Evolutionary conservation across 2,797 vertebrate genomes (phyloP).

Genomic region (Amazona ochrocephala): DNA sequence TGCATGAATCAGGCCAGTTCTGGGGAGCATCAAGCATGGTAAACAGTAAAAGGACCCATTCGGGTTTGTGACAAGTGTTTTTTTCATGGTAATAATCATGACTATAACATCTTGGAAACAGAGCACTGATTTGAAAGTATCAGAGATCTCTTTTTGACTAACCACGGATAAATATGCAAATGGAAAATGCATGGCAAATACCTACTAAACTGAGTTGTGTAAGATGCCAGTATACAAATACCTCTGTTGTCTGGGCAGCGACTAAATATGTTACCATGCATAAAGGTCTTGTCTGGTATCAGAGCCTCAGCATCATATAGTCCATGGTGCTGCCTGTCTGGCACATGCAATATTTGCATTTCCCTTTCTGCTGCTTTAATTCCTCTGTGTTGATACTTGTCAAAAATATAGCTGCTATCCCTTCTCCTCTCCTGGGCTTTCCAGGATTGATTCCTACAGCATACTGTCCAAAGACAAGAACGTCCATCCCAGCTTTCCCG

Average conservation of each 20-base stretch:
- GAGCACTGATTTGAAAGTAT: background rate
- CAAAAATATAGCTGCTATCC: background rate
- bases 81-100: background rate
- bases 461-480: background rate
- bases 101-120: background rate
- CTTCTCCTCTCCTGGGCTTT: background rate
- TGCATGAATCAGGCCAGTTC: background rate
- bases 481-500: background rate
- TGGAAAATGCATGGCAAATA: background rate
- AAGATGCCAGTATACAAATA: background rate
- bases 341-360: background rate
- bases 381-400: background rate
- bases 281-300: background rate
- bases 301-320: background rate
- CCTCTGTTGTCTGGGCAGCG: background rate
- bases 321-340: background rate
- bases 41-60: background rate
- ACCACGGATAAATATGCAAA: background rate
- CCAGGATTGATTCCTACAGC: background rate
- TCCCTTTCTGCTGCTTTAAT: background rate
- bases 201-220: background rate
- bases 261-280: too few species aligned
- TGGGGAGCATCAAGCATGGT: background rate
- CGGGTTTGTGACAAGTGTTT: too few species aligned
- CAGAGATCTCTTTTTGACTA: background rate